Evolutionary conservation across 2,113 vertebrate genomes (phyloP), one percentile per base, ranked within the genome.

Genomic region (Sorex araneus): DNA sequence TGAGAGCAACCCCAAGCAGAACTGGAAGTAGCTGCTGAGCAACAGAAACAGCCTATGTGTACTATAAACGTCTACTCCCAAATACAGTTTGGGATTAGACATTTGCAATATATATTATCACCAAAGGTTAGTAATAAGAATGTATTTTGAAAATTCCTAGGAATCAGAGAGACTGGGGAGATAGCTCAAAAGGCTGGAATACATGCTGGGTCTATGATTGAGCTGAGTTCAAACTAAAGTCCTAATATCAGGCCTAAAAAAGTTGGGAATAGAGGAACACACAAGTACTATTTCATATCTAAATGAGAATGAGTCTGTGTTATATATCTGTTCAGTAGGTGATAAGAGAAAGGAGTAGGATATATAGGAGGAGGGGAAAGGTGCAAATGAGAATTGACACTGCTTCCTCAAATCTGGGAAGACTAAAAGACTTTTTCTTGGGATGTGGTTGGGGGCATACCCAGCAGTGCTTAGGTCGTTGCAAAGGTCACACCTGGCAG

Each of bases 361-460:
- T 60, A 23, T 60, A 7, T 66, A 28, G 7, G 30, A 16, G 60
- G 50, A 47, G 54, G 77, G 94, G 57, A 40, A 27, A 57, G 57
- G 84, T 45, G 60, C 34, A 45, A 54, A 80, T 83, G 13, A 11
- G 63, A 40, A 71, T 30, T 57, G 86, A 27, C 50, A 32, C 21
- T 64, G 64, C 57, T 79, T 43, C 54, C 66, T 85, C n/a, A 25
- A 71, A 63, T 54, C 36, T 78, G 54, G 47, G 23, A 69, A 9
- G 28, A 79, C 69, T 70, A 45, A 92, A 76, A 75, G 11, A 82
- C 43, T 73, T 47, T n/a, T 27, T 12, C n/a, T 82, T 81, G 47
- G 57, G 57, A 3, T 19, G 23, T 19, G 57, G 57, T 3, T 23
- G 16, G 57, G 57, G 57, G 57, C 57, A 60, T 19, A 60, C 54